A percentile compares a stretch with the other conserved stretches of the same genome.
Conservation (phyloP, 2,888 invertebrate species). For the Diplolepis rosae region DNA sequence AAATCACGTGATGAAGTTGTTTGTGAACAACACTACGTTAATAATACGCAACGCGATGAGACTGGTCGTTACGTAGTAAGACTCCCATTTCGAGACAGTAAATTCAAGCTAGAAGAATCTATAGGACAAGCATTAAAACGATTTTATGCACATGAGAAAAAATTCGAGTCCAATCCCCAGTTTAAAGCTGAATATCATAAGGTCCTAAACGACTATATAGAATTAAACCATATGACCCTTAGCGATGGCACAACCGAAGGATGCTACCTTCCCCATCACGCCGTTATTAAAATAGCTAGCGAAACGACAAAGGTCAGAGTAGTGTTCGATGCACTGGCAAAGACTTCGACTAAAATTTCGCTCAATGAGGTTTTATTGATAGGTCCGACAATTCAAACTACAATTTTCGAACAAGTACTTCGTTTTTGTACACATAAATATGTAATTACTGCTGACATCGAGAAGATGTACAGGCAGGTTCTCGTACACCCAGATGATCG, state of each 20-base stretch:
- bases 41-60: not conserved
- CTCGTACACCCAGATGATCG: too few species aligned
- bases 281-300: not conserved
- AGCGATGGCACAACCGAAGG: not conserved
- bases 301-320: slow-evolving; percentile 4
- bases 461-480: too few species aligned
- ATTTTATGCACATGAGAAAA: not conserved
- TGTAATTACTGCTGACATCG: not conserved
- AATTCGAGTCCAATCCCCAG: not conserved
- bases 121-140: not conserved
- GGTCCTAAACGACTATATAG: not conserved
- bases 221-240: not conserved
- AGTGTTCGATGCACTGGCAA: too few species aligned
- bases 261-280: slow-evolving; percentile 4
- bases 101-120: not conserved
- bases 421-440: not conserved
- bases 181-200: not conserved
- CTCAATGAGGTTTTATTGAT: not conserved
- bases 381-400: not conserved
- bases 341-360: slow-evolving; percentile 13
- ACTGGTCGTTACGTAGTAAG: not conserved
- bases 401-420: not conserved
- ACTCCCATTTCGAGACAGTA: not conserved
- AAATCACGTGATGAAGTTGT: not conserved
- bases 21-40: not conserved